Percentiles rank a stretch among this genome's conserved stretches.
Conservation (phyloP, 1,140 invertebrate species). For the Pseudomyrmex concolor region DNA sequence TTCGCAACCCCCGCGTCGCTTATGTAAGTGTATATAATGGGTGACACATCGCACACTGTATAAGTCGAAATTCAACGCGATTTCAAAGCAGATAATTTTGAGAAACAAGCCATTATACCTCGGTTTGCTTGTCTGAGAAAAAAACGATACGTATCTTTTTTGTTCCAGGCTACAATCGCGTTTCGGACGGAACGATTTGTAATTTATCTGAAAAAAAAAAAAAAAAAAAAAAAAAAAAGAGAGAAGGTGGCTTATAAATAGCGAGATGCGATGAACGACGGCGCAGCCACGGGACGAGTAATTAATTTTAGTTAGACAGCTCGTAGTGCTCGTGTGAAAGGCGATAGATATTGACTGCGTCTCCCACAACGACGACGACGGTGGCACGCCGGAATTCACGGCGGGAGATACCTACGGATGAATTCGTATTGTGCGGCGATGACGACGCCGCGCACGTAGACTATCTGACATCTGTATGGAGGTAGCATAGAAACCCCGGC, state of each 20-base stretch:
- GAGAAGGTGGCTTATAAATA: slow-evolving; percentile 53
- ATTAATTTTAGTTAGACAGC: slow-evolving; percentile 74
- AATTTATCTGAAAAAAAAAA: slow-evolving; percentile 33
- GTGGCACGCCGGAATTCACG: slow-evolving; percentile 55
- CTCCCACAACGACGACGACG: slow-evolving; percentile 51
- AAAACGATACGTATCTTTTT: background rate
- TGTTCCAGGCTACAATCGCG: background rate
- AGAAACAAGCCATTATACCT: no score
- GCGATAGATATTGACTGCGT: slow-evolving; percentile 70
- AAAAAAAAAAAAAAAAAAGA: slow-evolving; percentile 10
- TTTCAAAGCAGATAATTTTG: no score
- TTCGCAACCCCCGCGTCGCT: background rate
- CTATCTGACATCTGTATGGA: slow-evolving; percentile 53
- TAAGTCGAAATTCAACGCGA: background rate
- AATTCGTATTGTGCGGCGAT: slow-evolving; percentile 59
- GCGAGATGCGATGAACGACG: slow-evolving; percentile 46
- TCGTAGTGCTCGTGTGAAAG: slow-evolving; percentile 60
- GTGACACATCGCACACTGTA: background rate
- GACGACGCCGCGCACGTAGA: slow-evolving; percentile 38
- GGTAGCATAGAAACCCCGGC: slow-evolving; percentile 19
- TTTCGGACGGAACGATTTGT: background rate
- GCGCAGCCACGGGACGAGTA: slow-evolving; percentile 64
- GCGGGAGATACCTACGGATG: slow-evolving; percentile 42
- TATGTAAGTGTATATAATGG: background rate
- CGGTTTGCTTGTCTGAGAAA: no score